These are phyloP conservation scores for Allophyes oxyacanthae DNA, from an alignment of 2,888 invertebrate genomes.

Conservation along the genomic window DNA sequence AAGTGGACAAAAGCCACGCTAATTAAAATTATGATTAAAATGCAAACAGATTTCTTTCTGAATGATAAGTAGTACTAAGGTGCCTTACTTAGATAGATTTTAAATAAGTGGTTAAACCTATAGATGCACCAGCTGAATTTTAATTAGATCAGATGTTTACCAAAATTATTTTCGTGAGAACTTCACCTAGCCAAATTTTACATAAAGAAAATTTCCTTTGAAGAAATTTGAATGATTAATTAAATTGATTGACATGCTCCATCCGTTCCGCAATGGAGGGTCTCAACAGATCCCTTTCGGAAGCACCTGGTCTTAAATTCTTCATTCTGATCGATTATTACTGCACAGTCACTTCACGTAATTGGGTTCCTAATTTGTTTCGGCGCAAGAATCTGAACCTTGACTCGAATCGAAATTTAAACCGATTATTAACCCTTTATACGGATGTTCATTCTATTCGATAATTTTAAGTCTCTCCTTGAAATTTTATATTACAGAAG, in stretches of 20 bases:
- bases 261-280: conserved; percentile 83
- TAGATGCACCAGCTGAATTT: no score
- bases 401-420: conserved; percentile 65
- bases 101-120: no score
- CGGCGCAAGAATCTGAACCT: conserved; percentile 63
- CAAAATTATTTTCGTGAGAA: conserved; percentile 40
- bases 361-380: conserved; percentile 82
- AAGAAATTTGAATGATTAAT: conserved; percentile 82
- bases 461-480: conserved; percentile 54
- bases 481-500: conserved; percentile 37
- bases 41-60: no score
- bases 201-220: conserved; percentile 67
- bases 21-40: no score
- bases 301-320: conserved; percentile 78
- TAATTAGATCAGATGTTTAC: no score
- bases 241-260: conserved; percentile 83
- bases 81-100: no score
- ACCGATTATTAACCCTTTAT: conserved; percentile 70
- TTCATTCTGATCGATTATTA: conserved; percentile 78
- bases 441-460: conserved; percentile 56
- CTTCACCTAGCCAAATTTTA: conserved; percentile 37
- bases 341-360: conserved; percentile 85
- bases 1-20: no score
- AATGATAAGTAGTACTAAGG: no score
- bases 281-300: conserved; percentile 70